Evolutionary conservation across 2,888 invertebrate species (phyloP).

Genomic region (Pyrochroa serraticornis): DNA sequence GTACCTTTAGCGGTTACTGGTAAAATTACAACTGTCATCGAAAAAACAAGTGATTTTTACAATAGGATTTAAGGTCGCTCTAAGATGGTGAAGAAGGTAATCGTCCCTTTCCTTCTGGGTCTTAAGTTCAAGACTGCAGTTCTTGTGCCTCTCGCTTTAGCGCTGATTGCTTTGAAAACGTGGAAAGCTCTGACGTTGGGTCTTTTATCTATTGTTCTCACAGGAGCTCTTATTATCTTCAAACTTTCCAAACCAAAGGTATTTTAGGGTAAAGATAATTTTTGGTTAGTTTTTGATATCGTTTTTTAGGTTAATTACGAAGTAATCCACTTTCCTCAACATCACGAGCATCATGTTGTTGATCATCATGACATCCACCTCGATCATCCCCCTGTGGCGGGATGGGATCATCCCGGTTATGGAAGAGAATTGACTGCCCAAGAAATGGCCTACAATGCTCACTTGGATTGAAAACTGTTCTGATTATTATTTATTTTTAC

Average conservation of each 20-base stretch:
- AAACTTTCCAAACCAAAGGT: constrained; percentile 86
- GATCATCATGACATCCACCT: constrained; percentile 57
- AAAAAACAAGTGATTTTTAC: constrained; percentile 1
- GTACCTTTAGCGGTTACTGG: constrained; percentile 71
- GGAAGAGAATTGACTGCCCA: constrained; percentile 65
- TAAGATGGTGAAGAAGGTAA: constrained; percentile 78
- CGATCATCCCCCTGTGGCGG: constrained; percentile 54
- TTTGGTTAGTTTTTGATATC: constrained; percentile 43
- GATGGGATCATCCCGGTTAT: constrained; percentile 65
- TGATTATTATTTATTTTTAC: constrained; percentile 39
- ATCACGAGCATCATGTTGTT: constrained; percentile 67
- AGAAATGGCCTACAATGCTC: constrained; percentile 65
- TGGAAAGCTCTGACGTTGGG: constrained; percentile 90
- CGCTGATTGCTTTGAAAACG: constrained; percentile 84
- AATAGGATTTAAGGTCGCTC: constrained; percentile 62
- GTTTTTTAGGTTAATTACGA: constrained; percentile 75
- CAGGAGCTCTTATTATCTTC: constrained; percentile 85
- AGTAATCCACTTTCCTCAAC: constrained; percentile 81
- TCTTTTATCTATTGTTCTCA: constrained; percentile 80
- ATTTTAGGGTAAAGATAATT: constrained; percentile 26
- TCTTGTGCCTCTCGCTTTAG: constrained; percentile 79
- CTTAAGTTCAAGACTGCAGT: constrained; percentile 87
- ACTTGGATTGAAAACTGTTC: constrained; percentile 34
- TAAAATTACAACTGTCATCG: constrained; percentile 15
- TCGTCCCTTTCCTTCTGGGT: constrained; percentile 84